phyloP scores from a whole-genome alignment of 2,113 vertebrate species.

The Phaethon lepturus region DNA sequence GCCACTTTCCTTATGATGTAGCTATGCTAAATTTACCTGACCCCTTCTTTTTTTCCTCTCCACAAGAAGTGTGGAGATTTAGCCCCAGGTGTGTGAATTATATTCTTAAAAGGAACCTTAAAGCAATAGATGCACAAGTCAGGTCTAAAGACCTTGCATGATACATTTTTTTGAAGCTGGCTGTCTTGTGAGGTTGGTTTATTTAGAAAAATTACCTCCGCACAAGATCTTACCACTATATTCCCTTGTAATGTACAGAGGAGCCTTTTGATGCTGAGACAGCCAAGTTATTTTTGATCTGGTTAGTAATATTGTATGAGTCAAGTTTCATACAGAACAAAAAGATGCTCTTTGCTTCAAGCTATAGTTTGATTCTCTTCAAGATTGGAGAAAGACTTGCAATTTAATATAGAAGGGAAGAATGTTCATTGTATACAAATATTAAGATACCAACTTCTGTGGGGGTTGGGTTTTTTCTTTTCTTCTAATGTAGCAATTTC shows the following conservation, averaged over 20 bases:
- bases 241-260: neutral
- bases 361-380: neutral
- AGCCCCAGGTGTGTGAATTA: neutral
- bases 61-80: accelerated
- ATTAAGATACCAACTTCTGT: neutral
- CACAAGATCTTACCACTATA: neutral
- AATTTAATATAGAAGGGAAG: neutral
- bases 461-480: neutral
- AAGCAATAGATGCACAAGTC: neutral
- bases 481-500: conserved; percentile 87
- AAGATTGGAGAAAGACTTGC: neutral
- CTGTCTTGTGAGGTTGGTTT: neutral
- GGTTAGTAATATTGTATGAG: neutral
- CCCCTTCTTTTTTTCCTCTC: accelerated
- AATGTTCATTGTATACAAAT: neutral
- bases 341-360: neutral
- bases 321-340: neutral
- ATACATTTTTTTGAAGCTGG: neutral
- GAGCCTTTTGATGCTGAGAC: neutral
- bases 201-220: neutral
- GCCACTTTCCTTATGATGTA: neutral
- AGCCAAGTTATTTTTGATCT: neutral
- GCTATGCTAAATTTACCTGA: neutral
- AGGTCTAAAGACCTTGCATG: neutral
- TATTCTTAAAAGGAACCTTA: neutral